Conservation (phyloP, 2,888 invertebrate species). For the Patella pellucida region DNA sequence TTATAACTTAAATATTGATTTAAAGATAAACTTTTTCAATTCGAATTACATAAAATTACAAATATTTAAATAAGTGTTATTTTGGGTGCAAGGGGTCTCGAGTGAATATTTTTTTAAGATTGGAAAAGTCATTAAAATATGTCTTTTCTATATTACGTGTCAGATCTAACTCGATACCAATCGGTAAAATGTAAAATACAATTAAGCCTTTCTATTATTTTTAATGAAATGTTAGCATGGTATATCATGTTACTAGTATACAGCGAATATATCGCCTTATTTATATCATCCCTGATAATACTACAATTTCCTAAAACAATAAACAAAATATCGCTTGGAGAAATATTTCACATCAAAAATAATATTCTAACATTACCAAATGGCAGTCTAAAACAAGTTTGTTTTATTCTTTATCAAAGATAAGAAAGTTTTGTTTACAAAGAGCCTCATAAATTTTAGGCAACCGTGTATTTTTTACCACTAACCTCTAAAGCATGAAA, state of each 20-base stretch:
- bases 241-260: not conserved
- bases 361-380: not conserved
- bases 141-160: not conserved
- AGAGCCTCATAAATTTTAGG: not conserved
- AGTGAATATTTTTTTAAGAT: not conserved
- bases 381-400: slow-evolving; percentile 1
- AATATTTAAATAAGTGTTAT: no score
- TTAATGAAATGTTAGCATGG: not conserved
- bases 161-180: not conserved
- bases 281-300: not conserved
- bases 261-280: not conserved
- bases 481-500: not conserved
- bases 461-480: not conserved
- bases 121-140: slow-evolving; percentile 7
- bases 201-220: slow-evolving; percentile 4
- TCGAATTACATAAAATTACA: no score
- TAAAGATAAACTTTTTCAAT: no score
- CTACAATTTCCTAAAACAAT: not conserved
- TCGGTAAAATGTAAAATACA: not conserved
- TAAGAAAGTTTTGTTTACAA: slow-evolving; percentile 5
- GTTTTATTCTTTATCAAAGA: slow-evolving; percentile 2
- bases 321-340: slow-evolving; percentile 2
- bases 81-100: no score
- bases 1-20: no score
- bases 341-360: not conserved